Evolutionary conservation across 2,113 vertebrate species (phyloP), one percentile per base, ranked within the genome.

Genomic region (Platysteira castanea): DNA sequence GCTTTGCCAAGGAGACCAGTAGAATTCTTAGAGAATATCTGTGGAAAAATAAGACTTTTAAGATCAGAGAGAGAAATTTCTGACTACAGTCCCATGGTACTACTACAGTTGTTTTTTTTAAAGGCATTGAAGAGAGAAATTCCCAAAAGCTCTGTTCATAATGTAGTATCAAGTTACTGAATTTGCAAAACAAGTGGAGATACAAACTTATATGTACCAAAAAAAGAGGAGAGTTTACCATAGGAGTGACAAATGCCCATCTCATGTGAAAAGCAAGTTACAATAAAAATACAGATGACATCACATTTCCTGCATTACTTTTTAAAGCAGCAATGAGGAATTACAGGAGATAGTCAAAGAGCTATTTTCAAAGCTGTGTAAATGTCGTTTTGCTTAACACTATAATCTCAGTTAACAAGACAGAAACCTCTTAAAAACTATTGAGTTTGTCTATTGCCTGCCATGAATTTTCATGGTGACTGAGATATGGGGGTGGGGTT

Each of bases 401-500:
- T 78, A 33, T 64, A 42, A 84, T 65, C 19, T 81, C 50, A 81
- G 31, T 46, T 49, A 57, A 63, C 17, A 81, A 57, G 54, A 67
- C 15, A 84, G 44, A 87, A 84, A 71, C 6, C 10, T 76, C 24
- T 41, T 64, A 41, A 44, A 28, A 91, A 67, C 7, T 44, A 65
- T 44, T 33, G 31, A 49, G n/a, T 61, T 85, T 80, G 26, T 46
- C 23, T 35, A 4, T 30, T 70, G 17, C 37, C 30, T 87, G n/a
- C 41, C 69, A 17, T 52, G 33, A 70, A 68, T 39, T 86, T 74
- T 23, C 47, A 19, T 67, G 41, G 27, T 20, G 37, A 12, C 30
- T 63, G 57, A 70, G 42, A 67, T 26, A 44, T 0, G 1, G 9
- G 11, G 23, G 7, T 47, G 31, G 7, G 1, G 1, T 2, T 83